These are phyloP conservation scores for Indicator indicator DNA, from an alignment of 2,113 vertebrate genomes.

Conservation along the genomic window DNA sequence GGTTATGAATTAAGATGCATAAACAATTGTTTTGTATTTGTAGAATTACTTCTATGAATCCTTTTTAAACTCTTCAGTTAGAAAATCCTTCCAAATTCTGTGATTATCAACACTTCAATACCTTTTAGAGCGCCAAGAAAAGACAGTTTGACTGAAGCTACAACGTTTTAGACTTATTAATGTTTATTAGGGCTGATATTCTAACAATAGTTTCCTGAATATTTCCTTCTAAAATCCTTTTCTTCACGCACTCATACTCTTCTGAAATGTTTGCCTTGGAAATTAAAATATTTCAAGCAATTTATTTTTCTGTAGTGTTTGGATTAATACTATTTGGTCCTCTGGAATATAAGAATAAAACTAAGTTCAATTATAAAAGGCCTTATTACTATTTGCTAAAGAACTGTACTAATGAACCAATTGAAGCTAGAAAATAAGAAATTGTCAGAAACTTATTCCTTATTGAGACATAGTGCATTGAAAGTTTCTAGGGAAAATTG, in stretches of 20 bases:
- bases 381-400: slow-evolving; percentile 6
- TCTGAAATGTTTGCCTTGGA: background rate
- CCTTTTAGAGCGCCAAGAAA: background rate
- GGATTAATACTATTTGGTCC: background rate
- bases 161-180: background rate
- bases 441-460: background rate
- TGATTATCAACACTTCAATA: background rate
- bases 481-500: background rate
- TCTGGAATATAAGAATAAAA: slow-evolving; percentile 2
- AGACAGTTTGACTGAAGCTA: background rate
- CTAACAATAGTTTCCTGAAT: background rate
- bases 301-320: background rate
- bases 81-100: background rate
- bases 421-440: slow-evolving; percentile 16
- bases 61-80: background rate
- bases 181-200: background rate
- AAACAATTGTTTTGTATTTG: background rate
- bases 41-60: background rate
- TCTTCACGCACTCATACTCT: background rate
- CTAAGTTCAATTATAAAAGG: background rate
- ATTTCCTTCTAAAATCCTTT: background rate
- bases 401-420: slow-evolving; percentile 14
- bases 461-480: slow-evolving; percentile 1
- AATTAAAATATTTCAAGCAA: background rate
- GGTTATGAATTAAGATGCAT: background rate